Base-by-base conservation (phyloP, 1,140 invertebrate genomes). In the Drosophila suzukii region DNA sequence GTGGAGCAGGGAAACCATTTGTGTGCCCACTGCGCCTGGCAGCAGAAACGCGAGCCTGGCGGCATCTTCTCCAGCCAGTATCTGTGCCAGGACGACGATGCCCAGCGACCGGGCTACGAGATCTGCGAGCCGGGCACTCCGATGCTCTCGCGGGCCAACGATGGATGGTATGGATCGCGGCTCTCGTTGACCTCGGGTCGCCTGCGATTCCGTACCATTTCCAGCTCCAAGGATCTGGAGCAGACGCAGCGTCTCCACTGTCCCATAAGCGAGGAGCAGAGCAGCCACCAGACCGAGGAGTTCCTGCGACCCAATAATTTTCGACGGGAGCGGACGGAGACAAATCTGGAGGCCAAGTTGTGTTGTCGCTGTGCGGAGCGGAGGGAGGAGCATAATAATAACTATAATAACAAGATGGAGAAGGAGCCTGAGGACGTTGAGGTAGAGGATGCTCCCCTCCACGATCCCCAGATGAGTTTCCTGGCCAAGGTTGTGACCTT, bases 71-170 rank as follows among this genome's bases (percentile, higher is more conserved):
- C 94, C 59, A 95, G 95, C 89, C 95, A 95, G 80, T 95, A 95
- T 89, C 92, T 95, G 27, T 94, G 94, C 75, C 95, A 95, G 80
- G 94, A 95, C 74, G 94, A 95, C 78, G 94, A 95, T 75, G 93
- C 93, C 15, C 89, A 93, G 20, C 93, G 93, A 34, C 92, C 93
- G 11, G 94, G 94, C 46, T 95, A 95, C 81, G 95, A 95, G 93
- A 95, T 96, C 41, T 94, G 94, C 15, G 94, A 94, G 70, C 94
- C 94, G 5, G 94, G 94, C 59, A 93, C 94, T 6, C 94, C 94
- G 3, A 95, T 95, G 95, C 93, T 96, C 93, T 93, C 94, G 15
- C 88, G 93, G 53, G 93, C 94, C 5, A 96, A 95, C 74, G 95
- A 96, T 76, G 95, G 95, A 10, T 95, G 94, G 93, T 95, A 93